Conservation (phyloP, 2,113 vertebrate genomes). For the Chloroceryle aenea region DNA sequence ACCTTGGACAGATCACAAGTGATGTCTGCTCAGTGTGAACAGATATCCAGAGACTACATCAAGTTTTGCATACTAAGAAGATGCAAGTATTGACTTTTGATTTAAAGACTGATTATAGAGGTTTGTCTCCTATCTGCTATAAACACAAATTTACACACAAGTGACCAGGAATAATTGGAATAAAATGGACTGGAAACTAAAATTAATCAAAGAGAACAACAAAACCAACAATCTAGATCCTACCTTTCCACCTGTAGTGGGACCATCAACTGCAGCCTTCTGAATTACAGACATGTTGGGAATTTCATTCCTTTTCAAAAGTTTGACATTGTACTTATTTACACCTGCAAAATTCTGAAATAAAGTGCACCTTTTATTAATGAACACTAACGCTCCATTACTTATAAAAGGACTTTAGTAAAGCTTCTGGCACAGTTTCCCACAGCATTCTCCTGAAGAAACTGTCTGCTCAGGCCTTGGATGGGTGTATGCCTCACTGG, state of each 20-base stretch:
- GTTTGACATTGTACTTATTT: conserved; percentile 74
- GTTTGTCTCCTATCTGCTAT: neutral
- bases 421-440: no score
- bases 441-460: no score
- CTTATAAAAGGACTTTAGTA: neutral
- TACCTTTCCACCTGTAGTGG: conserved; percentile 68
- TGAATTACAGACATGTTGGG: conserved; percentile 48
- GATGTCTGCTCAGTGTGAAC: neutral
- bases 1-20: neutral
- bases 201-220: neutral
- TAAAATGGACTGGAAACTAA: neutral
- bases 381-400: neutral
- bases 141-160: neutral
- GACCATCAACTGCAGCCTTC: conserved; percentile 54
- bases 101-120: neutral
- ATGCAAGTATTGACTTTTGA: neutral
- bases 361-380: conserved; percentile 14
- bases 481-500: no score
- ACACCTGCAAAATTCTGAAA: conserved; percentile 71
- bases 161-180: neutral
- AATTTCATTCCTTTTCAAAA: conserved; percentile 79
- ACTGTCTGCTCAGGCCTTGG: no score
- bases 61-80: neutral
- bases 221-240: neutral
- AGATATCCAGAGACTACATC: neutral